Percentiles rank a stretch among this genome's conserved stretches.
phyloP scores from a whole-genome alignment of 2,797 vertebrate species.

The Astyanax mexicanus region DNA sequence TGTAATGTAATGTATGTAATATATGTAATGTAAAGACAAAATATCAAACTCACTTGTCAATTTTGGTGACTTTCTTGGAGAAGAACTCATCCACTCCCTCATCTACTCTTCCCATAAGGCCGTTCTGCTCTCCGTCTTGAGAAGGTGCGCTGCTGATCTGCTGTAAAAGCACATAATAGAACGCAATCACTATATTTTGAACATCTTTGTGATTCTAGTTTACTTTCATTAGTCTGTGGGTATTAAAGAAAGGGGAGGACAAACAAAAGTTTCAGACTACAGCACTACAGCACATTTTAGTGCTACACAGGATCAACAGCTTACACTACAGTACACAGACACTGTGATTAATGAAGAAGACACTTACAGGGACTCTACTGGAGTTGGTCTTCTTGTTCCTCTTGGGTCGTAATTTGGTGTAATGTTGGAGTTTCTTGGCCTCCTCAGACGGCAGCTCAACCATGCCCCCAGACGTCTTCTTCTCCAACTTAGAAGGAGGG shows the following conservation, averaged over 20 bases:
- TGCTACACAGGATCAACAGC: too few relatives aligned
- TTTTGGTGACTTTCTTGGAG: slow-evolving; percentile 93
- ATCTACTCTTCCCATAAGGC: slow-evolving; percentile 94
- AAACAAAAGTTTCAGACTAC: too few relatives aligned
- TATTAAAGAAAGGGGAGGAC: not conserved
- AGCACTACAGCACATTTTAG: too few relatives aligned
- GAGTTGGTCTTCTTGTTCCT: slow-evolving; percentile 93
- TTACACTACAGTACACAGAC: too few relatives aligned
- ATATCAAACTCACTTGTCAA: slow-evolving; percentile 94
- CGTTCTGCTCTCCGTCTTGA: slow-evolving; percentile 94
- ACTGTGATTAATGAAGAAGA: too few relatives aligned
- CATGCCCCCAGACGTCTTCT: slow-evolving; percentile 80
- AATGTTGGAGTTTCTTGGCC: slow-evolving; percentile 93
- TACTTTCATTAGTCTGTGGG: not conserved
- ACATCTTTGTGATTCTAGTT: not conserved
- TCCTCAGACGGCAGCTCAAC: slow-evolving; percentile 93
- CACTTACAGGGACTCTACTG: slow-evolving; percentile 90
- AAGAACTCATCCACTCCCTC: slow-evolving; percentile 99
- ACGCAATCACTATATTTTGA: not conserved
- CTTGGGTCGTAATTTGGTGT: slow-evolving; percentile 92
- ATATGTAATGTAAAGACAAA: too few relatives aligned
- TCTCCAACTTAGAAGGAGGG: slow-evolving; percentile 77
- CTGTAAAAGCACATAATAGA: slow-evolving; percentile 54
- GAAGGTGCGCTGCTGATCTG: slow-evolving; percentile 80
- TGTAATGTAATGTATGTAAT: too few relatives aligned